phyloP scores from a whole-genome alignment of 2,888 invertebrate genomes.

The Drosophila rubida region DNA sequence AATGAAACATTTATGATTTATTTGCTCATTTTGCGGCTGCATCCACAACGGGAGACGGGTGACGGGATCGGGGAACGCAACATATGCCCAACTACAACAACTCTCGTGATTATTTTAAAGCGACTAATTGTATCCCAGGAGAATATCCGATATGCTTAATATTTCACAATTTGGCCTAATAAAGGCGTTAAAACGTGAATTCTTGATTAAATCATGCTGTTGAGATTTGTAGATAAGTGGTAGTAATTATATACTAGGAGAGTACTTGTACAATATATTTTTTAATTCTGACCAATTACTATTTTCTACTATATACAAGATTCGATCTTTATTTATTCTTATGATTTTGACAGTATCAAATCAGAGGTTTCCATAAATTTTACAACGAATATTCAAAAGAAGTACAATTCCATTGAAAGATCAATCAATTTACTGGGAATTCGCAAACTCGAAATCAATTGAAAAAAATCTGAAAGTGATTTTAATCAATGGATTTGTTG shows the following conservation, averaged over 20 bases:
- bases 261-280: no score
- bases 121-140: slow-evolving; percentile 69
- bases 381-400: no score
- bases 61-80: slow-evolving; percentile 14
- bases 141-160: slow-evolving; percentile 41
- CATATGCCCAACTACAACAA: slow-evolving; percentile 59
- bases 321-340: no score
- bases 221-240: no score
- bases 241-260: no score
- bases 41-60: slow-evolving; percentile 10
- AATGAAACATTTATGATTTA: slow-evolving; percentile 77
- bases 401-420: not conserved
- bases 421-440: slow-evolving; percentile 40
- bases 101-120: slow-evolving; percentile 54
- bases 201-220: no score
- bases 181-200: slow-evolving; percentile 34
- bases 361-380: no score
- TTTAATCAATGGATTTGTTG: slow-evolving; percentile 49
- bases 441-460: slow-evolving; percentile 37
- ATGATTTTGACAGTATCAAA: no score
- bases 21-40: slow-evolving; percentile 74
- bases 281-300: no score
- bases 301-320: no score
- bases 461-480: slow-evolving; percentile 53
- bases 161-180: slow-evolving; percentile 49